Evolutionary conservation across 64 coral and sea anemone species (phyloP).

Genomic region (Dendrophyllia cribrosa): DNA sequence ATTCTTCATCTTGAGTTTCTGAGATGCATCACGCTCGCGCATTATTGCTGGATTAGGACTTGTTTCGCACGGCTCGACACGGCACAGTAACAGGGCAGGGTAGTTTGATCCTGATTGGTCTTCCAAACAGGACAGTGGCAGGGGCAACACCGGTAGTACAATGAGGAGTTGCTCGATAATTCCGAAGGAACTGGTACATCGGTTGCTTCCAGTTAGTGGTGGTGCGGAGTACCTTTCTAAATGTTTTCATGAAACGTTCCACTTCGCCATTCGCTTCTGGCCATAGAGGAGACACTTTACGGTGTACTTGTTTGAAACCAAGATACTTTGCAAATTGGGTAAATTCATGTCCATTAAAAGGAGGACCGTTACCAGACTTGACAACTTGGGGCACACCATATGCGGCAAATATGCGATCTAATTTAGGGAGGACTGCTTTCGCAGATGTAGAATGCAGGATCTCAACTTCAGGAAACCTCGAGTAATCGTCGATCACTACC

Average conservation of each 20-base stretch:
- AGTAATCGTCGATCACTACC: slow-evolving; percentile 49
- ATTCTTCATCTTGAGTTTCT: neutral
- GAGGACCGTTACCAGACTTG: neutral
- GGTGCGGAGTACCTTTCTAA: too few relatives aligned
- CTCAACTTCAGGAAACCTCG: neutral
- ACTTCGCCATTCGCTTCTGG: too few relatives aligned
- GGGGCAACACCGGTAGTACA: slow-evolving; percentile 42
- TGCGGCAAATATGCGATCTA: slow-evolving; percentile 59
- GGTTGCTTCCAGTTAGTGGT: too few relatives aligned
- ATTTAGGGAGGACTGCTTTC: neutral
- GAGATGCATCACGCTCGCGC: too few relatives aligned
- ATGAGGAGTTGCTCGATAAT: slow-evolving; percentile 49
- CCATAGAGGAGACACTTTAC: slow-evolving; percentile 11
- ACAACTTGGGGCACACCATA: slow-evolving; percentile 55
- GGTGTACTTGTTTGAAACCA: slow-evolving; percentile 62
- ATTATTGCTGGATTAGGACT: neutral
- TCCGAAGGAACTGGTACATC: too few relatives aligned
- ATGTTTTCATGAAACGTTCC: too few relatives aligned
- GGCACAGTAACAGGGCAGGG: too few relatives aligned
- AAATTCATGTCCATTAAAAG: slow-evolving; percentile 60
- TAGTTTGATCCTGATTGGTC: too few relatives aligned
- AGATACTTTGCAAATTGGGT: slow-evolving; percentile 47
- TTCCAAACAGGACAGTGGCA: too few relatives aligned
- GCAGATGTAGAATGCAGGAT: too few relatives aligned
- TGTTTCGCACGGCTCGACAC: neutral